Evolutionary conservation across 1,140 invertebrate genomes (phyloP), one percentile per base, ranked within the genome.

Genomic region (Oncopeltus fasciatus): DNA sequence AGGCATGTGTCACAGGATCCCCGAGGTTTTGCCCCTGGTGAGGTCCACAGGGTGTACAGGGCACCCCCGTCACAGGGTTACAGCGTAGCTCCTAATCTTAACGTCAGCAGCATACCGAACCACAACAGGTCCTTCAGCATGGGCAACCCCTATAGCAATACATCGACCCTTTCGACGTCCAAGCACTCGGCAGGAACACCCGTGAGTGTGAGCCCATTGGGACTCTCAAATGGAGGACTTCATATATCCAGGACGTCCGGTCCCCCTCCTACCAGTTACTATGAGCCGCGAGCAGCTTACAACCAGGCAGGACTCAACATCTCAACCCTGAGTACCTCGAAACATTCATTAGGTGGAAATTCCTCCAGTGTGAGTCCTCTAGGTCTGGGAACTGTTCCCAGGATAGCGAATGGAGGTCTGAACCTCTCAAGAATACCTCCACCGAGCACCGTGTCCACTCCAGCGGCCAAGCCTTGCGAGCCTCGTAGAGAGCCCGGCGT

Each of bases 141-240:
- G 38, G 44, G 44, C 31, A 62, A 62, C 43, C 61, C 61, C 16
- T 62, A 62, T 28, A 27, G 51, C 43, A 86, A 87, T 72, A 78
- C 87, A 18, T 84, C 83, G 28, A 83, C 83, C 1, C 72, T 86
- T 24, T 79, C 75, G 59, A 76, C 75, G 8, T 85, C 84, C 1
- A 86, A 86, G 69, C 85, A 87, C 67, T 85, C 84, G n/a, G 78
- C 85, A n/a, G 81, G 82, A 33, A 79, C 77, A 1, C 75, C 76
- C 0, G 73, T 75, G 28, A 78, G 77, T 67, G 77, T 76, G 57
- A 77, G 76, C 61, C 76, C 77, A 3, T 74, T 74, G 4, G 74
- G 31, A 12, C 9, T 57, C 1, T 12, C 53, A 2, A 62, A 62
- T 31, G 61, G 61, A 21, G 56, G 56, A 21, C 56, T 29, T 3